Base-by-base conservation (phyloP, 2,113 vertebrate species). In the Leptobrachium leishanense region DNA sequence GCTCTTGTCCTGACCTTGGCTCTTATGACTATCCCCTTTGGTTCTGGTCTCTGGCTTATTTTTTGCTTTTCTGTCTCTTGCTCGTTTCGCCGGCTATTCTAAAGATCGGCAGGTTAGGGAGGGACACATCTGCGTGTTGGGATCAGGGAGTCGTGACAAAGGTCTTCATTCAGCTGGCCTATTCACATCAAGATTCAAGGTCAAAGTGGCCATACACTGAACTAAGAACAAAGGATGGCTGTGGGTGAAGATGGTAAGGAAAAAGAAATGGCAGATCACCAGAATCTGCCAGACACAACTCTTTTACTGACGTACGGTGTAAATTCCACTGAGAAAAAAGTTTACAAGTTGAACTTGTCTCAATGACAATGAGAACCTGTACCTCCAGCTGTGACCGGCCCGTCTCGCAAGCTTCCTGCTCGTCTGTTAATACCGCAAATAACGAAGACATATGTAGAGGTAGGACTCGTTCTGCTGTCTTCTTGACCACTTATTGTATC, bases 331-430 rank as follows among this genome's bases (percentile, higher is more conserved):
- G 6, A 62, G 41, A 4, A 7, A 15, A 74, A 54, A 70, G 7
- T 66, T 40, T 53, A 72, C 68, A 53, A 39, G 42, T 54, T 72
- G 59, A 72, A 79, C 59, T 66, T 72, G 68, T 5, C 69, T 50
- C 40, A 31, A 72, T 9, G 13, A 5, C 42, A 59, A 50, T 1
- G 20, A 72, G 76, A 79, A 65, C 59, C 71, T 66, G 77, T 66
- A 31, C 31, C 43, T 63, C 55, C 68, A 64, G 68, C 55, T 63
- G 77, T 65, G 69, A 79, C 68, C 40, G 62, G 72, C 43, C 31
- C 11, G 76, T 78, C 76, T 79, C 4, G 15, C 13, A 42, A 31
- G 55, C 69, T 79, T 79, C 77, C 77, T 79, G 67, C n/a, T 72
- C 6, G 59, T 79, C 76, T 65, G 12, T 43, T 54, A 41, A 10